A percentile compares a stretch with the other conserved stretches of the same genome.
Evolutionary conservation across 2,113 vertebrate genomes (phyloP).

Genomic region (Rhinoptilus africanus): DNA sequence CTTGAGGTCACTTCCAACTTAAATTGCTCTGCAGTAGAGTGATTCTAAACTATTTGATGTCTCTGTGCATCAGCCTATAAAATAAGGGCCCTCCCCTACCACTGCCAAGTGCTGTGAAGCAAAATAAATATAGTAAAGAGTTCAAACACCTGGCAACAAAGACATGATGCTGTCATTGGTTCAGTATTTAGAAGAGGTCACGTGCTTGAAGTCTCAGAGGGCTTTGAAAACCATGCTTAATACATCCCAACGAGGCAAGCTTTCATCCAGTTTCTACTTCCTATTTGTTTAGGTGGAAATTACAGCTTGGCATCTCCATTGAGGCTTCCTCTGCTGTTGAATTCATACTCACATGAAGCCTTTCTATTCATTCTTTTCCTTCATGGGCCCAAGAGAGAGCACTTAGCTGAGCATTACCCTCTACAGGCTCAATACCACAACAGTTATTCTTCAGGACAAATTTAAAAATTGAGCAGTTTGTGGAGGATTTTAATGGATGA

Average conservation of each 20-base stretch:
- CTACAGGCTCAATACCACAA: neutral
- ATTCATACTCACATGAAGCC: neutral
- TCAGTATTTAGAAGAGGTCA: neutral
- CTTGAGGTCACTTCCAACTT: neutral
- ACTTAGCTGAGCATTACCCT: neutral
- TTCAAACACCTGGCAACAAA: neutral
- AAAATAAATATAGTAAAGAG: neutral
- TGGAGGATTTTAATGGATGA: neutral
- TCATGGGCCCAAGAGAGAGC: neutral
- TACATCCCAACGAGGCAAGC: neutral
- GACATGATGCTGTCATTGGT: neutral
- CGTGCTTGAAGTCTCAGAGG: neutral
- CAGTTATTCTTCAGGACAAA: neutral
- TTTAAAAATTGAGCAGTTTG: neutral
- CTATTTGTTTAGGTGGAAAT: neutral
- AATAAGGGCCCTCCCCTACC: neutral
- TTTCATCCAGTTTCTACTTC: neutral
- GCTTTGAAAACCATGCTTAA: neutral
- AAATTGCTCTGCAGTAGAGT: neutral
- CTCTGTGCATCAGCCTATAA: neutral
- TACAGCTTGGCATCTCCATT: neutral
- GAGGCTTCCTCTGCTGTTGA: neutral
- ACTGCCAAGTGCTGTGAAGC: neutral
- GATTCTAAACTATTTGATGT: neutral
- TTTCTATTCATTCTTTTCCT: neutral